Conservation (phyloP, 2,888 invertebrate genomes). For the Germaria angustata region DNA sequence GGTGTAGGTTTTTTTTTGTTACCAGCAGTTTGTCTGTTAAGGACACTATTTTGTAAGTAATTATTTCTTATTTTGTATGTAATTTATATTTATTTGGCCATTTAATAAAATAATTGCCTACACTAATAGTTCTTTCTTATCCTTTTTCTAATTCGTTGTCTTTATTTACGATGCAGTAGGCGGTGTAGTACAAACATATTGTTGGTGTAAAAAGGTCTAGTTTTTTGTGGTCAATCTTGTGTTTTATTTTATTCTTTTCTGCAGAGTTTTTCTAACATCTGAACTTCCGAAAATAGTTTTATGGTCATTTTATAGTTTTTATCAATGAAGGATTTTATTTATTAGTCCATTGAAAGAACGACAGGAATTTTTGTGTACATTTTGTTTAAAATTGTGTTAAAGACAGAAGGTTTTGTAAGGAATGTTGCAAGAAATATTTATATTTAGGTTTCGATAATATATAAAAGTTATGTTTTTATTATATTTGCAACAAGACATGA, state of each 20-base stretch:
- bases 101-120: constrained; percentile 73
- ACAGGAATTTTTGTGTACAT: neutral
- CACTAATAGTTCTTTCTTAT: constrained; percentile 76
- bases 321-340: neutral
- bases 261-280: constrained; percentile 72
- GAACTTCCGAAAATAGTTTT: constrained; percentile 79
- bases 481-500: no score
- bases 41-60: constrained; percentile 36
- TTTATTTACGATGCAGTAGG: constrained; percentile 34
- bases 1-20: constrained; percentile 36
- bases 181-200: constrained; percentile 43
- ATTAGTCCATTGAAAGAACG: neutral
- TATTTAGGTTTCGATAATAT: no score
- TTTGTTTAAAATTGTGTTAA: neutral
- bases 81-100: constrained; percentile 41
- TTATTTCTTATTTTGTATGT: constrained; percentile 19
- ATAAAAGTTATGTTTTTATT: no score
- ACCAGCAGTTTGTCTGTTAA: constrained; percentile 27
- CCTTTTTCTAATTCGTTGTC: constrained; percentile 70
- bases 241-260: constrained; percentile 8
- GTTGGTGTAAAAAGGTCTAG: constrained; percentile 30
- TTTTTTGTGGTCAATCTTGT: constrained; percentile 49
- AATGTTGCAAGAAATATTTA: no score
- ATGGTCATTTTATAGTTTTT: constrained; percentile 72
- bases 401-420: neutral